These are phyloP conservation scores for Nibea albiflora DNA, from an alignment of 2,113 vertebrate genomes.

Conservation along the genomic window DNA sequence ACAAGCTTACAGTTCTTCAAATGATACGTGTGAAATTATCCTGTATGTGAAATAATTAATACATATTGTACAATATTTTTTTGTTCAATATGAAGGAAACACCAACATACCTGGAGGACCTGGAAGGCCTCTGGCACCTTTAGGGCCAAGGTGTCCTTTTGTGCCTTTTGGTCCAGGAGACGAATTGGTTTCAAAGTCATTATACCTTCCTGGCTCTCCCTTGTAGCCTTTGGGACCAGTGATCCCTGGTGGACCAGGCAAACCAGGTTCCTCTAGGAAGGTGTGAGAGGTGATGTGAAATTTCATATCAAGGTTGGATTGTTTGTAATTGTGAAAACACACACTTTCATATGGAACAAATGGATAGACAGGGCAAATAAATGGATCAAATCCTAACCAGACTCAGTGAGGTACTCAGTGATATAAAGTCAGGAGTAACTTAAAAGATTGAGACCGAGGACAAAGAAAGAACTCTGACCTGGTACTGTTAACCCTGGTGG, in stretches of 20 bases:
- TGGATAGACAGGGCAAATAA: background rate
- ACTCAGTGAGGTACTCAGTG: background rate
- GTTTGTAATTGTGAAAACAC: background rate
- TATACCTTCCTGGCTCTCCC: constrained; percentile 66
- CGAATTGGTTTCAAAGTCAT: background rate
- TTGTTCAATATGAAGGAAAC: background rate
- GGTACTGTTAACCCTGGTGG: constrained; percentile 42
- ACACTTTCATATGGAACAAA: background rate
- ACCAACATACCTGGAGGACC: constrained; percentile 63
- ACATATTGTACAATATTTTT: background rate
- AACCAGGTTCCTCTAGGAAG: constrained; percentile 3
- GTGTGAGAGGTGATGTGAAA: background rate
- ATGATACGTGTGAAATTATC: constrained; percentile 16
- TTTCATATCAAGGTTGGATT: background rate
- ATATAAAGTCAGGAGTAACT: background rate
- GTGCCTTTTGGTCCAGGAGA: constrained; percentile 55
- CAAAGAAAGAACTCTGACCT: constrained; percentile 59
- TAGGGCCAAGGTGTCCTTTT: constrained; percentile 51
- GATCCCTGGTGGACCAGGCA: constrained; percentile 69
- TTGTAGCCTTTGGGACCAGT: constrained; percentile 82
- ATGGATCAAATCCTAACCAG: background rate
- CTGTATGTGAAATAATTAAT: background rate
- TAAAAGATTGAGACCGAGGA: background rate
- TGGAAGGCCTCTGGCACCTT: constrained; percentile 59
- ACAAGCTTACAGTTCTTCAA: background rate